These are phyloP conservation scores for Limnothrissa miodon DNA, from an alignment of 2,113 vertebrate genomes.

Conservation along the genomic window DNA sequence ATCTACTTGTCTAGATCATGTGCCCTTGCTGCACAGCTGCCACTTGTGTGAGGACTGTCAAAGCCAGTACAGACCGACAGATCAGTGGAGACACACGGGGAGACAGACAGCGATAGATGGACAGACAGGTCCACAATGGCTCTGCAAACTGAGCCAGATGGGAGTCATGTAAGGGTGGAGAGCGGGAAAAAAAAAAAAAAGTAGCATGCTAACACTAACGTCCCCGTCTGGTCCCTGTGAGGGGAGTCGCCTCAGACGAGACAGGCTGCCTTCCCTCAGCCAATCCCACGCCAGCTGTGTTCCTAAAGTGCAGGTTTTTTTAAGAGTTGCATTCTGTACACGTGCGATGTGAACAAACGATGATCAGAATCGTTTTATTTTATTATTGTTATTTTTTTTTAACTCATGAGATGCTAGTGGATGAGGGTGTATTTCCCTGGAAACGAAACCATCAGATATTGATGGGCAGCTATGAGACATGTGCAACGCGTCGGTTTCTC, in stretches of 20 bases:
- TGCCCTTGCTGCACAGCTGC: not conserved
- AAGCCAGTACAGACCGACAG: not conserved
- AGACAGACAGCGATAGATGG: not conserved
- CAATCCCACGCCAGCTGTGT: slow-evolving; percentile 27
- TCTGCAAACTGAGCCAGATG: not conserved
- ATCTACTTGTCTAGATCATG: not conserved
- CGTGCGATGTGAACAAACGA: slow-evolving; percentile 46
- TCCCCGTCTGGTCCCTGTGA: not conserved
- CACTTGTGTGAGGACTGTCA: not conserved
- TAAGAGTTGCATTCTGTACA: slow-evolving; percentile 37
- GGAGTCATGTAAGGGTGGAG: not conserved
- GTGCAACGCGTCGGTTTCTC: slow-evolving; percentile 60
- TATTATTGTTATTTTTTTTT: not conserved
- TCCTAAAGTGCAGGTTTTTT: slow-evolving; percentile 68
- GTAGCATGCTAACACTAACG: not conserved
- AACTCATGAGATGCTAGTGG: slow-evolving; percentile 18
- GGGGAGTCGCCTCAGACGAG: not conserved
- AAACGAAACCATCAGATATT: slow-evolving; percentile 56
- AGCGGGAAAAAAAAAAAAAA: not conserved
- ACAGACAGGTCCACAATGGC: not conserved
- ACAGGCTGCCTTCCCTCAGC: slow-evolving; percentile 30
- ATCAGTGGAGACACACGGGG: too few species aligned
- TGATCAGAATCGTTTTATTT: slow-evolving; percentile 48
- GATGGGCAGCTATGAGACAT: slow-evolving; percentile 65
- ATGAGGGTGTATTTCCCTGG: slow-evolving; percentile 55